These are phyloP conservation scores for Brenthis daphne DNA, from an alignment of 2,888 invertebrate species.

Conservation along the genomic window DNA sequence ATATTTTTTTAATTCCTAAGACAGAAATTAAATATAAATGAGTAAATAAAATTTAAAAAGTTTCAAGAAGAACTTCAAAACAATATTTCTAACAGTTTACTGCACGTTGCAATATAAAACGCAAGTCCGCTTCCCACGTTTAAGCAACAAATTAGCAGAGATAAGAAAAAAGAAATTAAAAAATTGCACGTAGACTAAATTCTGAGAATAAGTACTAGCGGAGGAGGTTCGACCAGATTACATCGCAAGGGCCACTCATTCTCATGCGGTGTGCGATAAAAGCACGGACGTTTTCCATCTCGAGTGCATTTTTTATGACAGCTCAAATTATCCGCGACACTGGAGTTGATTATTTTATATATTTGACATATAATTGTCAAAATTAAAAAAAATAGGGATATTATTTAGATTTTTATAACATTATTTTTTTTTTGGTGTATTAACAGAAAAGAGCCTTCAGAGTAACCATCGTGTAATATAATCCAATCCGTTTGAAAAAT, in stretches of 20 bases:
- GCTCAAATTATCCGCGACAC: constrained; percentile 13
- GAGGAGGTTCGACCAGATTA: constrained; percentile 60
- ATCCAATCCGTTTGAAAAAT: no score
- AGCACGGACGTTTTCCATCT: constrained; percentile 52
- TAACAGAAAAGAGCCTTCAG: no score
- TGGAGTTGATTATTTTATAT: constrained; percentile 1
- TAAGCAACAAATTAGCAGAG: constrained; percentile 40
- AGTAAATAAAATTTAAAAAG: no score
- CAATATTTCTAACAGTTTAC: neutral
- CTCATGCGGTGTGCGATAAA: constrained; percentile 58
- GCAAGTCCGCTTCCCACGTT: constrained; percentile 37
- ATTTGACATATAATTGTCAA: neutral
- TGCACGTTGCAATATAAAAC: neutral
- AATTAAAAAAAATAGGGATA: no score
- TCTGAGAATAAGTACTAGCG: constrained; percentile 53
- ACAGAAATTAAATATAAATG: no score
- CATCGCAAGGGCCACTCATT: constrained; percentile 63
- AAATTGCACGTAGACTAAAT: constrained; percentile 40
- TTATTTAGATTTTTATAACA: no score
- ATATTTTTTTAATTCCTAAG: no score
- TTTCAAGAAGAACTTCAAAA: neutral
- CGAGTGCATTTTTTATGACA: constrained; percentile 46
- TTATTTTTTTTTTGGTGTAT: no score
- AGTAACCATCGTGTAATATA: no score
- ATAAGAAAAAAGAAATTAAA: constrained; percentile 28